Evolutionary conservation across 2,888 invertebrate species (phyloP).

Genomic region (Caenorhabditis sp.): DNA sequence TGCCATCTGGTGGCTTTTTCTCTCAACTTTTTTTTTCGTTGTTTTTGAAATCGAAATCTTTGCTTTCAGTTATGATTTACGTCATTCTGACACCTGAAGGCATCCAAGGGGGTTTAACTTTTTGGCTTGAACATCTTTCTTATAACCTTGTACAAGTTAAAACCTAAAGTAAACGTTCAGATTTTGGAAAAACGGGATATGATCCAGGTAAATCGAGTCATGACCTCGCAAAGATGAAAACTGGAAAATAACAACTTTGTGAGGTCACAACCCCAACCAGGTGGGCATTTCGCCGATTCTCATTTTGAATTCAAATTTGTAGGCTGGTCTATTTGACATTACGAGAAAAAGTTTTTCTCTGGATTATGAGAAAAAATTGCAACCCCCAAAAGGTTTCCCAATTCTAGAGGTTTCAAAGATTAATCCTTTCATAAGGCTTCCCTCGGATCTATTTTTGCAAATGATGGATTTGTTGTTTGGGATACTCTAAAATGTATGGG

Average conservation of each 20-base stretch:
- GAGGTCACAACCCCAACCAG: too few relatives aligned
- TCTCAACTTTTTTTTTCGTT: not conserved
- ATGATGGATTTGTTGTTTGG: not conserved
- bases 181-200: not conserved
- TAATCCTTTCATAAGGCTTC: constrained; percentile 19
- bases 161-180: not conserved
- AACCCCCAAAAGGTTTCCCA: not conserved
- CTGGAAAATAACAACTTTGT: too few relatives aligned
- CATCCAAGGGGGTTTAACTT: not conserved
- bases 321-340: too few relatives aligned
- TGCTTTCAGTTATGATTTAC: constrained; percentile 31
- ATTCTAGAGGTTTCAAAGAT: constrained; percentile 2
- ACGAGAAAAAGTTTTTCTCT: too few relatives aligned
- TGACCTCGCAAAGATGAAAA: too few relatives aligned
- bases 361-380: too few relatives aligned
- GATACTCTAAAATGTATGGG: constrained; percentile 29
- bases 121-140: too few relatives aligned
- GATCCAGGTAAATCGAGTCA: too few relatives aligned
- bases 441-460: constrained; percentile 10
- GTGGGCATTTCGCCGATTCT: too few relatives aligned
- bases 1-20: constrained; percentile 35
- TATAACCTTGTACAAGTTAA: too few relatives aligned
- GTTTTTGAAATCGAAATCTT: constrained; percentile 12
- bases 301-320: too few relatives aligned
- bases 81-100: constrained; percentile 44